A percentile compares a stretch with the other conserved stretches of the same genome.
These are phyloP conservation scores for Rhinoderma darwinii DNA, from an alignment of 2,113 vertebrate genomes.

Conservation along the genomic window DNA sequence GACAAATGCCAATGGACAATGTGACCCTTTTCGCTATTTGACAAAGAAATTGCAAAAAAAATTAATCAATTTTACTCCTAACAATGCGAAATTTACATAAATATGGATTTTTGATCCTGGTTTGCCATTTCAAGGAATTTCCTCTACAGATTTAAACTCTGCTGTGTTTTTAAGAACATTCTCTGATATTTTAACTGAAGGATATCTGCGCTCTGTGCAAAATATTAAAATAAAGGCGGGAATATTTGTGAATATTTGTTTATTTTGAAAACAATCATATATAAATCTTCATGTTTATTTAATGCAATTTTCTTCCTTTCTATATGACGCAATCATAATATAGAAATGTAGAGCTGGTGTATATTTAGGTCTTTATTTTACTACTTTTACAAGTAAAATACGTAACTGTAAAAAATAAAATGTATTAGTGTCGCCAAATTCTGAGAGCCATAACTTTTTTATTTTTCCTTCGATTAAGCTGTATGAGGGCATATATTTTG, in stretches of 20 bases:
- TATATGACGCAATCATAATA: too few relatives aligned
- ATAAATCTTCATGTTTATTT: too few relatives aligned
- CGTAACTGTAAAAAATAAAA: too few relatives aligned
- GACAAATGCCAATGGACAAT: not conserved
- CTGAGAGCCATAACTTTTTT: too few relatives aligned
- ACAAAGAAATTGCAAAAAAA: slow-evolving; percentile 15
- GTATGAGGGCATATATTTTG: too few relatives aligned
- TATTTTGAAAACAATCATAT: not conserved
- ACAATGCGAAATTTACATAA: slow-evolving; percentile 23
- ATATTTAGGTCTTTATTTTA: too few relatives aligned
- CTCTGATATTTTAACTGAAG: not conserved
- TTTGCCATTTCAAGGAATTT: not conserved
- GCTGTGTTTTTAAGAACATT: not conserved
- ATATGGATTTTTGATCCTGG: slow-evolving; percentile 27
- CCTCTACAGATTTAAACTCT: not conserved
- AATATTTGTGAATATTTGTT: not conserved
- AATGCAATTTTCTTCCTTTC: too few relatives aligned
- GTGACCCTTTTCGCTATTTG: slow-evolving; percentile 11
- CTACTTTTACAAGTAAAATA: too few relatives aligned
- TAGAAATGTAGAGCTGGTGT: too few relatives aligned
- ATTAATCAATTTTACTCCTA: slow-evolving; percentile 33
- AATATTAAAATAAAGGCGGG: not conserved
- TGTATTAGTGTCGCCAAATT: too few relatives aligned
- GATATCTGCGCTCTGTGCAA: not conserved
- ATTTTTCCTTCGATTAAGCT: too few relatives aligned